Evolutionary conservation across 2,888 invertebrate genomes (phyloP), one percentile per base, ranked within the genome.

Genomic region (Diplazon laetatorius): DNA sequence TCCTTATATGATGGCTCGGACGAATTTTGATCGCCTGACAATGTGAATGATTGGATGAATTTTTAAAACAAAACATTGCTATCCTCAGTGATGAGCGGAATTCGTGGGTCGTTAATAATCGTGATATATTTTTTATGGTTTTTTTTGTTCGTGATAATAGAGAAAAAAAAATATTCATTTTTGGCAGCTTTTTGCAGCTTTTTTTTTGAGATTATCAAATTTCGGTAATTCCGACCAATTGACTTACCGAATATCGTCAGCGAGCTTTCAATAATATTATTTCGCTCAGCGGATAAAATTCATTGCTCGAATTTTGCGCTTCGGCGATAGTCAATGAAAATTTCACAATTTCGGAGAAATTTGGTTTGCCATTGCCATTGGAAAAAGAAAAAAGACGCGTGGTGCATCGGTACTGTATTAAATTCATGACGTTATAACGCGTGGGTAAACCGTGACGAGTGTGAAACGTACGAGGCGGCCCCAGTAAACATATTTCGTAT

Each of bases 401-500:
- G 18, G 9, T 9, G 37, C 18, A 37, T 37, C 6, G 6, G 37
- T 18, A 30, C 30, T 2, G 22, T 35, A 39, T 59, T 35, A 12
- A 10, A 10, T 59, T 20, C 16, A 59, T 59, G 18, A 37, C 6
- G n/a, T n/a, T n/a, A 39, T 39, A 59, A 37, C 39, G 39, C 59
- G 4, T 16, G 18, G 35, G 35, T 46, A 14, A 46, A 35, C 25
- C 16, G 25, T 10, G 62, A 30, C 60, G 44, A 4, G 12, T 46
- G 62, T 18, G 60, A 44, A 42, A 22, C 2, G 42, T 25, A 22
- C 50, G 39, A 39, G n/a, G n/a, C 66, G 42, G 37, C 22, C 52
- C 39, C 42, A 42, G 55, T 12, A 42, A 68, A 35, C 55, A 44
- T n/a, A 55, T 68, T 35, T 63, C 30, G 8, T n/a, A 25, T 44